Conservation (phyloP, 2,113 vertebrate genomes). For the Notarius lentiginosus region DNA sequence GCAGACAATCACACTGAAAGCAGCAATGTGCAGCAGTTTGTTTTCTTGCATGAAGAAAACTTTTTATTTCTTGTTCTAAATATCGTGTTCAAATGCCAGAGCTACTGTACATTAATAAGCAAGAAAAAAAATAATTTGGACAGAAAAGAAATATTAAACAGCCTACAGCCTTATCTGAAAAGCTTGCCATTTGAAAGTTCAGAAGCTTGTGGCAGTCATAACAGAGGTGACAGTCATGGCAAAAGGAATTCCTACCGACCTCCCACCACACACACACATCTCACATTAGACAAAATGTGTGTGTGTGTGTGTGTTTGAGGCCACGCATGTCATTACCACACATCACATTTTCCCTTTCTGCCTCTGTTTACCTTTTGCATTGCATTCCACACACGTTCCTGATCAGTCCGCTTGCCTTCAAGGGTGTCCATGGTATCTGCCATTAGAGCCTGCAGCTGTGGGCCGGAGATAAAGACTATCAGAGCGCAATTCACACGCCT, state of each 20-base stretch:
- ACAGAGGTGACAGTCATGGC: constrained; percentile 27
- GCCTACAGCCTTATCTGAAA: constrained; percentile 20
- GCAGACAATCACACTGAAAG: neutral
- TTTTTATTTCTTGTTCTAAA: constrained; percentile 27
- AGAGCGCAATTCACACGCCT: constrained; percentile 72
- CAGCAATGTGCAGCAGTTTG: neutral
- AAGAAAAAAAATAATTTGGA: constrained; percentile 37
- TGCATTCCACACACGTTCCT: constrained; percentile 77
- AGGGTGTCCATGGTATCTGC: constrained; percentile 82
- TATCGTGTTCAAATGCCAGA: constrained; percentile 43
- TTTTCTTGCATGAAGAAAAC: constrained; percentile 17
- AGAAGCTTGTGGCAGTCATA: constrained; percentile 21
- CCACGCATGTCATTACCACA: constrained; percentile 53
- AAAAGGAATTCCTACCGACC: neutral
- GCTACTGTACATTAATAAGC: constrained; percentile 41
- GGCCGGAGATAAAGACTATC: constrained; percentile 82
- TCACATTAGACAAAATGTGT: neutral
- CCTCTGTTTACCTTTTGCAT: constrained; percentile 73
- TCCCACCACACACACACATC: neutral
- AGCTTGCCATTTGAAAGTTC: constrained; percentile 39
- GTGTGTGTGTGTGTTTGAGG: constrained; percentile 20
- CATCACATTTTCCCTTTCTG: constrained; percentile 64
- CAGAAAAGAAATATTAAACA: constrained; percentile 40
- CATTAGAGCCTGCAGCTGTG: constrained; percentile 85
- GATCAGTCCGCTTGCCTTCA: constrained; percentile 71